Evolutionary conservation across 2,797 vertebrate genomes (phyloP), one percentile per base, ranked within the genome.

Genomic region (Halcyon badia): DNA sequence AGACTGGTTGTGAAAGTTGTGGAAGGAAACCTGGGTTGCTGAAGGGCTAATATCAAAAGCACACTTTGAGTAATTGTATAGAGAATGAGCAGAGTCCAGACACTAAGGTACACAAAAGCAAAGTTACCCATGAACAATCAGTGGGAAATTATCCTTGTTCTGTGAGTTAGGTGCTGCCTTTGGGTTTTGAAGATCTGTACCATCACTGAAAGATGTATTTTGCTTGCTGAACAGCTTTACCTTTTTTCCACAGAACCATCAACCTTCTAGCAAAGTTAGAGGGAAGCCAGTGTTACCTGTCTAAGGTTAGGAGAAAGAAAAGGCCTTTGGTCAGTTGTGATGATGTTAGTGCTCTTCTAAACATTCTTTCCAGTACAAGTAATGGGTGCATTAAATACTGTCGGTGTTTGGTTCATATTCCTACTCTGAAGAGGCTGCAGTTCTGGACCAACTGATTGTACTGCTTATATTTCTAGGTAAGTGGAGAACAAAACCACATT

Each of bases 351-450:
- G 26, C 14, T 56, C 7, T 24, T 60, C 48, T 16, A 35, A 35
- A 56, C 3, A 1, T 35, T 11, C 11, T 70, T 57, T 62, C 6
- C 14, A 57, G 30, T 35, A 37, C 10, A 41, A 42, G 6, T 52
- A 13, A 4, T 3, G 10, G 10, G 12, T 37, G 3, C 3, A 6
- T 46, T 56, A 28, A 57, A 13, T 62, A 4, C 10, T 75, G 33
- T 3, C 13, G 18, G 14, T 0, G 0, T 56, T 86, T 46, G 5
- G 2, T 60, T 71, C 3, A 0, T 14, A 13, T 46, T 61, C 26
- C 35, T 54, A 1, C 56, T 44, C 39, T 57, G 25, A 68, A 71
- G 33, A 77, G 42, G 28, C 39, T 81, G 31, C 16, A 35, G 31
- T 18, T 82, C 11, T 72, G 60, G 19, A 66, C 17, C 41, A 49